A percentile compares a stretch with the other conserved stretches of the same genome.
phyloP scores from a whole-genome alignment of 2,113 vertebrate species.

The Pluvianellus socialis region DNA sequence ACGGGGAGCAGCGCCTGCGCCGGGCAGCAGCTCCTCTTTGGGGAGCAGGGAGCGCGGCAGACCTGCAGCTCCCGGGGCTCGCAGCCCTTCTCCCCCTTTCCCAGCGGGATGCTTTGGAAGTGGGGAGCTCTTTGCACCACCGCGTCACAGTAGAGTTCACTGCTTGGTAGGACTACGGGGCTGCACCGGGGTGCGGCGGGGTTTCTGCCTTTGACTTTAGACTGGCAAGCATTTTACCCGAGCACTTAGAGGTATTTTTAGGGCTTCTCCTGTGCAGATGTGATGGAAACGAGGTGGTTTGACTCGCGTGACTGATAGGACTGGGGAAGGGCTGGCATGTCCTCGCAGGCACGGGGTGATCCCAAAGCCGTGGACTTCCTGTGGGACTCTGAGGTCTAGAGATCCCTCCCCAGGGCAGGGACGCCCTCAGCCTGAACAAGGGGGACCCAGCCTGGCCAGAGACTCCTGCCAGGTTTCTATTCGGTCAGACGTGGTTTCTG shows the following conservation, averaged over 20 bases:
- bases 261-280: background rate
- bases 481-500: background rate
- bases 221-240: background rate
- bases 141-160: background rate
- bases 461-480: background rate
- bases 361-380: background rate
- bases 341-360: background rate
- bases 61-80: background rate
- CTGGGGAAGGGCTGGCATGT: background rate
- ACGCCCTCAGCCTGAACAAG: background rate
- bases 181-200: too few relatives aligned
- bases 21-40: background rate
- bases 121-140: background rate
- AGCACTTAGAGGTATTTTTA: background rate
- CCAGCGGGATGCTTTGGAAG: background rate
- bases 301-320: background rate
- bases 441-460: background rate
- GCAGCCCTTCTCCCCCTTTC: background rate
- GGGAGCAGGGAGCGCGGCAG: background rate
- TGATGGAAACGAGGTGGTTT: background rate
- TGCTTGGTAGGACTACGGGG: rapidly evolving
- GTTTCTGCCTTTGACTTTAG: background rate
- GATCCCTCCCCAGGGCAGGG: background rate
- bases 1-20: background rate
- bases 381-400: background rate